Base-by-base conservation (phyloP, 2,113 vertebrate genomes). In the Xiphias gladius region DNA sequence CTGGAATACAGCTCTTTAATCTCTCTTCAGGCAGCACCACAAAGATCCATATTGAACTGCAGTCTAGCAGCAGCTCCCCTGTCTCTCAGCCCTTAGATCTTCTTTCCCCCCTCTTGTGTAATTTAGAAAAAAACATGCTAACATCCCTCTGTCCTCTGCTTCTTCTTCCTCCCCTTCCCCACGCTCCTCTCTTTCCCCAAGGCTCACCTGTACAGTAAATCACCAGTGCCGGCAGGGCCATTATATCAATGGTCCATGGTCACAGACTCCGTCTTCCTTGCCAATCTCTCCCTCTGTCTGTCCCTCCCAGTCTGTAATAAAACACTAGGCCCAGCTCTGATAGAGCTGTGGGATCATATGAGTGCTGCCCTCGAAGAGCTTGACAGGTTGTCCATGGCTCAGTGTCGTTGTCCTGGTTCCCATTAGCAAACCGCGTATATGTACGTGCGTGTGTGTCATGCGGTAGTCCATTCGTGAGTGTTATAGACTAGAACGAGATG, bases 281-380 rank as follows among this genome's bases (percentile, higher is more conserved):
- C 85, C 86, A 80, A 61, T 87, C 71, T 86, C 73, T 86, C 41
- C 39, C 46, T 75, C 55, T 83, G 78, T 89, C 81, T 83, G 71
- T 85, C 81, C 86, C 90, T 85, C 85, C 79, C 50, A 57, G 73
- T 84, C 89, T 81, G 86, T 90, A 92, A 92, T 93, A 92, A 91
- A 93, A 89, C 88, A 91, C 86, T 68, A 41, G 84, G 83, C 81
- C 76, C 76, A 87, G 78, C 91, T 91, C 88, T 92, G 93, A 93
- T 93, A 89, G 91, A 93, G 91, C 89, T 89, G 93, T 90, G 90
- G 89, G 88, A 92, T 92, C 88, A 80, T 88, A 90, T 94, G 92
- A 92, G 91, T 63, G 82, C 80, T 90, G 88, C 90, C 89, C 91
- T 93, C 83, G 1, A 87, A 89, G 85, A 89, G 89, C 91, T 85